A percentile compares a stretch with the other conserved stretches of the same genome.
Conservation (phyloP, 2,888 invertebrate genomes). For the Polydrusus cervinus region DNA sequence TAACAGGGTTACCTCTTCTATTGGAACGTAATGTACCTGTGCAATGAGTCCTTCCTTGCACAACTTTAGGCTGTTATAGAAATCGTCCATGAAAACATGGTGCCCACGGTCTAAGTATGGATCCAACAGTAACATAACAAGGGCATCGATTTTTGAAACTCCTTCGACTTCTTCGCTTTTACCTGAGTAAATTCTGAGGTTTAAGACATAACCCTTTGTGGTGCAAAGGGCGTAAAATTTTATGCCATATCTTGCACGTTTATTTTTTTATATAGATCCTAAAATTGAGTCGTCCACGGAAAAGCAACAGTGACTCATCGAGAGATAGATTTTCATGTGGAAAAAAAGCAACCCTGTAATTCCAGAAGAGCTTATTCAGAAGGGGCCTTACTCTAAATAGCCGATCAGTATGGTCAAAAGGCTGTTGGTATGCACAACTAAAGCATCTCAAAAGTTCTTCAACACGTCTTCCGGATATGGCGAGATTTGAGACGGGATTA, state of each 20-base stretch:
- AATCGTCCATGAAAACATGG: slow-evolving; percentile 31
- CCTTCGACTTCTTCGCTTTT: slow-evolving; percentile 41
- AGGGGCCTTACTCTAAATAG: neutral
- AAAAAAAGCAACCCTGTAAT: slow-evolving; percentile 7
- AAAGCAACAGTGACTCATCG: slow-evolving; percentile 56
- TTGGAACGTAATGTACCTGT: too few species aligned
- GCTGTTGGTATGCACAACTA: neutral
- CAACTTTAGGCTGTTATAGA: slow-evolving; percentile 40
- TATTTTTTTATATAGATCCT: slow-evolving; percentile 57
- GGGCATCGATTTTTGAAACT: slow-evolving; percentile 10
- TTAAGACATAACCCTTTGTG: slow-evolving; percentile 57
- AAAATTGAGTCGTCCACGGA: slow-evolving; percentile 56
- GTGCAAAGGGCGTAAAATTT: slow-evolving; percentile 58
- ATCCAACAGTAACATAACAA: neutral
- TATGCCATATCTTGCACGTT: slow-evolving; percentile 58
- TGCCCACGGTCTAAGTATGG: slow-evolving; percentile 24
- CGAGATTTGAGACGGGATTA: slow-evolving; percentile 17
- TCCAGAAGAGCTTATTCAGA: neutral
- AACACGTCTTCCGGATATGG: slow-evolving; percentile 29
- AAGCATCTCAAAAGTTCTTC: slow-evolving; percentile 41
- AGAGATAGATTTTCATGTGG: slow-evolving; percentile 52
- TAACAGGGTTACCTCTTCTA: too few species aligned
- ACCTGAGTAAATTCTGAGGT: slow-evolving; percentile 57
- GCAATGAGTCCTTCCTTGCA: too few species aligned
- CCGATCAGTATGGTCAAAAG: neutral